phyloP scores from a whole-genome alignment of 2,113 vertebrate genomes.

The Mellivora capensis region DNA sequence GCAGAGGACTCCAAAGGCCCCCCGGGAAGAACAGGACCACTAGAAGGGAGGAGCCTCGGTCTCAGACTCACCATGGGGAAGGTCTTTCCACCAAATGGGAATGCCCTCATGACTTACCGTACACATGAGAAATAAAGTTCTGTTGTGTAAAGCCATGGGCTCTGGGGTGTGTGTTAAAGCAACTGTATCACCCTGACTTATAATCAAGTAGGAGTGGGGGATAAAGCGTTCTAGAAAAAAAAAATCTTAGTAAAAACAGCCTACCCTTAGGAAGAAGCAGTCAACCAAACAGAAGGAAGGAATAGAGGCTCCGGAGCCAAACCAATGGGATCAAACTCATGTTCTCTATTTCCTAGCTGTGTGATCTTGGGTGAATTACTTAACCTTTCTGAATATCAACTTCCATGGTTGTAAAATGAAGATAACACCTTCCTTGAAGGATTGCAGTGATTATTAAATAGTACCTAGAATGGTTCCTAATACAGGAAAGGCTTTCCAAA shows the following conservation, averaged over 20 bases:
- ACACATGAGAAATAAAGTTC: neutral
- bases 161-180: neutral
- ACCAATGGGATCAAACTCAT: neutral
- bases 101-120: fast-evolving
- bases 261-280: neutral
- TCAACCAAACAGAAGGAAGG: neutral
- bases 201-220: neutral
- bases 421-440: neutral
- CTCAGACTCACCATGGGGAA: neutral
- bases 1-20: neutral
- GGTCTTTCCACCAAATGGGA: neutral
- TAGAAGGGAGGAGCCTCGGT: neutral
- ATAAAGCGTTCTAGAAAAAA: neutral
- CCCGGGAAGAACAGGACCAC: neutral
- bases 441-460: neutral
- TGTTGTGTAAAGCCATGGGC: neutral
- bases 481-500: neutral
- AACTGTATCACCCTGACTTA: neutral
- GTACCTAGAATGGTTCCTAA: neutral
- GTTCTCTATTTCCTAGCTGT: neutral
- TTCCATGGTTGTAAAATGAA: neutral
- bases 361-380: neutral
- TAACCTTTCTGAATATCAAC: neutral
- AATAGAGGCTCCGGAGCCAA: neutral
- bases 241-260: neutral